Percentiles rank a stretch among this genome's conserved stretches.
Evolutionary conservation across 92 coral and sea anemone species (phyloP).

Genomic region (Nematostella vectensis): DNA sequence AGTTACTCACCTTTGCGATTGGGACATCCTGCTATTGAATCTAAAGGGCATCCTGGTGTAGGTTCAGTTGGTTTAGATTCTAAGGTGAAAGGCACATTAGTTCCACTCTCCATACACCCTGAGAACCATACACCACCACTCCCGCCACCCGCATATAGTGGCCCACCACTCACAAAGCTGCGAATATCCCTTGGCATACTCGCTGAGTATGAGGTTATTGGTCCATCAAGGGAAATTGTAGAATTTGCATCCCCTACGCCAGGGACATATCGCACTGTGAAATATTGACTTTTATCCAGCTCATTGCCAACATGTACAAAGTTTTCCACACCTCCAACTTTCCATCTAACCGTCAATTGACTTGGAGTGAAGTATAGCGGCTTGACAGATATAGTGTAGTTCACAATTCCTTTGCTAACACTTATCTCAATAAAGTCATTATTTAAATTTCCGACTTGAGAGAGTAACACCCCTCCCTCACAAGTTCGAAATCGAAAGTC

Average conservation of each 20-base stretch:
- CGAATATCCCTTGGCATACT: constrained; percentile 43
- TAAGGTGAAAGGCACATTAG: constrained; percentile 25
- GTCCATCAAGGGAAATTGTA: constrained; percentile 47
- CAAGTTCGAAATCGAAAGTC: constrained; percentile 78
- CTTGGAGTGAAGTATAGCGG: constrained; percentile 53
- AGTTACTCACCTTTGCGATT: too few relatives aligned
- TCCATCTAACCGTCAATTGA: constrained; percentile 59
- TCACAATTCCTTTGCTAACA: constrained; percentile 56
- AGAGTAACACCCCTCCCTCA: constrained; percentile 67
- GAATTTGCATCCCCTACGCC: constrained; percentile 47
- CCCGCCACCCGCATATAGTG: constrained; percentile 54
- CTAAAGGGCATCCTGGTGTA: constrained; percentile 5
- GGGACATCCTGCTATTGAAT: constrained; percentile 42
- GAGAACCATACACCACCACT: constrained; percentile 45
- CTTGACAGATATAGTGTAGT: constrained; percentile 33
- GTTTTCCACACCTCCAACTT: constrained; percentile 30
- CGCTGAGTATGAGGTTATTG: constrained; percentile 14
- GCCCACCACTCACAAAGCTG: constrained; percentile 39
- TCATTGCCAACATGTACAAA: constrained; percentile 51
- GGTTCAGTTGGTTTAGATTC: not conserved
- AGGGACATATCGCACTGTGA: constrained; percentile 57
- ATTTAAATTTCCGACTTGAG: constrained; percentile 49
- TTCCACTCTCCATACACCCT: constrained; percentile 90
- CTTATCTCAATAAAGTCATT: constrained; percentile 42
- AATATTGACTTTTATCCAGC: constrained; percentile 55